Base-by-base conservation (phyloP, 2,797 vertebrate genomes). In the Anomalospiza imberbis region DNA sequence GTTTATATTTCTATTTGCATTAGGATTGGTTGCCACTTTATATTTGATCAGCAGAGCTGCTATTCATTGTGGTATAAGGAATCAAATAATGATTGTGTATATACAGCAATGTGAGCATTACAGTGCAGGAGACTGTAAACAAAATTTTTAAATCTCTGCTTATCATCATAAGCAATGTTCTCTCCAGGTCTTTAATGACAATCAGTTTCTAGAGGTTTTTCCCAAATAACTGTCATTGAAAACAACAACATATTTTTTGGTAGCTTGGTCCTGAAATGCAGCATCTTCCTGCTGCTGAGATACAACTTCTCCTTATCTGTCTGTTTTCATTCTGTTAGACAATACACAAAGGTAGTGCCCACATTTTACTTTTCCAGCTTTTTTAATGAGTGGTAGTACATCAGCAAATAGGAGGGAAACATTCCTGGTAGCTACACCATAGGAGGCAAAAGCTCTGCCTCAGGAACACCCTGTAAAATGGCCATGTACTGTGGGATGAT, bases 131-230 rank as follows among this genome's bases (percentile, higher is more conserved):
- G 65, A 21, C 72, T 68, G 47, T 83, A 95, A 95, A 94, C 82
- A 94, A 58, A 80, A 88, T 63, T 86, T 81, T 72, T 3, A 83
- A 71, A 83, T 93, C 91, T 85, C 90, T 87, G 61, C 83, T 96
- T 94, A 91, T 86, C 94, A 93, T 79, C 86, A 66, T 76, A 91
- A 91, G 93, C 36, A 26, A n/a, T 88, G 81, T 71, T 93, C 54
- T 95, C 75, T 72, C 62, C 26, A 40, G 68, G 65, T 96, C 89
- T 81, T 93, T 91, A 96, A 93, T 93, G 93, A 67, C 88, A 95
- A 82, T 95, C 92, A 63, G 0, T 94, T 95, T 88, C 74, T 44
- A 28, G 71, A 92, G 74, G 91, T 79, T 96, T 93, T 87, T 92
- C 73, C 87, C 89, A 95, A 92, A 51, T 78, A 88, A 81, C 60